phyloP scores from a whole-genome alignment of 2,797 vertebrate genomes.

The Emys orbicularis region DNA sequence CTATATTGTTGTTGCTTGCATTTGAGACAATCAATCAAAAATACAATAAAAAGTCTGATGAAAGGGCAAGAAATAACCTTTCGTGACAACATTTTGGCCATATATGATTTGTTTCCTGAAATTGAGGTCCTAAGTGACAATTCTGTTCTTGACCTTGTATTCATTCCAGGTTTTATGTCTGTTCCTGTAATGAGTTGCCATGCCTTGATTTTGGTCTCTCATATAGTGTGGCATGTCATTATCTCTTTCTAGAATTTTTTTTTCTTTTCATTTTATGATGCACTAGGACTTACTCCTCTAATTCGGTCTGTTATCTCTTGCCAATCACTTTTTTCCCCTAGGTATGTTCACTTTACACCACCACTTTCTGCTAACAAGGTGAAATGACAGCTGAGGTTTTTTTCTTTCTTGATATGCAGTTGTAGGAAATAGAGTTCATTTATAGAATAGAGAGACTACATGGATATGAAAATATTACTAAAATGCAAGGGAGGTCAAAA shows the following conservation, averaged over 20 bases:
- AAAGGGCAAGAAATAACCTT: constrained; percentile 63
- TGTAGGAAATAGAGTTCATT: background rate
- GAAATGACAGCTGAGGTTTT: constrained; percentile 22
- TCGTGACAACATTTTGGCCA: constrained; percentile 45
- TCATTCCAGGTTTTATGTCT: constrained; percentile 6
- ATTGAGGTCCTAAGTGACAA: constrained; percentile 56
- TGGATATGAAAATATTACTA: background rate
- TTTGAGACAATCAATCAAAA: constrained; percentile 61
- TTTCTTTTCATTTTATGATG: background rate
- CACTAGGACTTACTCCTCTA: constrained; percentile 38
- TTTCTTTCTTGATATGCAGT: constrained; percentile 17
- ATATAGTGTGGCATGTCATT: constrained; percentile 28
- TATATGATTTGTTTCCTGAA: constrained; percentile 69
- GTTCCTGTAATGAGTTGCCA: constrained; percentile 39
- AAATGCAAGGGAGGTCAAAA: background rate
- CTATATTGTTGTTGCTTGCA: constrained; percentile 23
- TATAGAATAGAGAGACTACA: background rate
- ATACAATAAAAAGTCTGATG: constrained; percentile 47
- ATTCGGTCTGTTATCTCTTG: constrained; percentile 44
- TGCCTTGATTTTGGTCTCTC: background rate
- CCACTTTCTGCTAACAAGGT: constrained; percentile 20
- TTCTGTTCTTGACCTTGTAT: constrained; percentile 60
- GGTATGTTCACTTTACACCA: constrained; percentile 28
- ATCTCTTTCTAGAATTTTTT: constrained; percentile 41
- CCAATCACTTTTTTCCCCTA: constrained; percentile 16